A percentile compares a stretch with the other conserved stretches of the same genome.
phyloP scores from a whole-genome alignment of 2,113 vertebrate species.

The Pelusios castaneus region DNA sequence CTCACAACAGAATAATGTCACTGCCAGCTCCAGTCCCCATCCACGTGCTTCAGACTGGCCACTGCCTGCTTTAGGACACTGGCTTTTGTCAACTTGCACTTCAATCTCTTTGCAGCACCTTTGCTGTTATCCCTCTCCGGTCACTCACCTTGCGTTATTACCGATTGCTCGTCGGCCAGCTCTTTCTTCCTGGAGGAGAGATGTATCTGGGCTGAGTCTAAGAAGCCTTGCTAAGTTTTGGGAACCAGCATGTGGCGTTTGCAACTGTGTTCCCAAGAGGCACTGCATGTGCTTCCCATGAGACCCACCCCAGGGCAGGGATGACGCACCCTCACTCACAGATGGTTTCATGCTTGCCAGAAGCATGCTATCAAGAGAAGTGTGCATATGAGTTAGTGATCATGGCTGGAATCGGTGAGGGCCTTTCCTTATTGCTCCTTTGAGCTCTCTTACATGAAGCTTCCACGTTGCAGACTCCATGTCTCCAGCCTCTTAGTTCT shows the following conservation, averaged over 20 bases:
- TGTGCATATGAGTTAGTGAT: neutral
- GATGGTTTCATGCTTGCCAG: neutral
- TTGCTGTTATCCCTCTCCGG: neutral
- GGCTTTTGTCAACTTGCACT: neutral
- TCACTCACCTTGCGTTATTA: neutral
- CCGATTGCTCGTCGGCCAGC: neutral
- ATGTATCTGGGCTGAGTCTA: neutral
- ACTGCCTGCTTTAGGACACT: too few species aligned
- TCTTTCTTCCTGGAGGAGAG: neutral
- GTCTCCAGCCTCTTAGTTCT: neutral
- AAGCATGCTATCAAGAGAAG: neutral
- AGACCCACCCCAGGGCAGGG: neutral
- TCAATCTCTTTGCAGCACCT: neutral
- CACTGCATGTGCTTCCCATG: neutral
- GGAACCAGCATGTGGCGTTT: neutral
- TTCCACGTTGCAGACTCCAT: neutral
- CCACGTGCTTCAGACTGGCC: too few species aligned
- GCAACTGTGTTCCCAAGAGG: neutral
- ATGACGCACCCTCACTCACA: neutral
- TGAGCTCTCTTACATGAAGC: neutral
- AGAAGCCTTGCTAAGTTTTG: neutral
- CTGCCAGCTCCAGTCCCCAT: too few species aligned
- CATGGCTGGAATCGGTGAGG: neutral
- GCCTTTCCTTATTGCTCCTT: neutral
- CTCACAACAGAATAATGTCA: too few species aligned